Percentiles rank a stretch among this genome's conserved stretches.
Evolutionary conservation across 2,888 invertebrate genomes (phyloP).

Genomic region (Pristionchus fissidentatus): DNA sequence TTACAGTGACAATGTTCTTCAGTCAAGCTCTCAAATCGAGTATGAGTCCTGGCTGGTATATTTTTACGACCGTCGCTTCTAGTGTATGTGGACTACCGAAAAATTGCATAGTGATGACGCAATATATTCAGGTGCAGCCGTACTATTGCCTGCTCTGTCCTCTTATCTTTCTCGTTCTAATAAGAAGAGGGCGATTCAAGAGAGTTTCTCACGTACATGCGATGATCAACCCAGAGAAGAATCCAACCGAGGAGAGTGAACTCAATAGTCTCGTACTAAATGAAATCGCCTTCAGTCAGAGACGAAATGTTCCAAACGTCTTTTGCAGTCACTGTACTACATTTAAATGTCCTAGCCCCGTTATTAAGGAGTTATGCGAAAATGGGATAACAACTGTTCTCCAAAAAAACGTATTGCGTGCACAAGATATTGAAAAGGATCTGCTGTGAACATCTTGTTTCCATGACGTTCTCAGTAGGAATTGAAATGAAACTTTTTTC

Average conservation of each 20-base stretch:
- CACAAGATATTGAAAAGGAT: too few relatives aligned
- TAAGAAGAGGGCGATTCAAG: not conserved
- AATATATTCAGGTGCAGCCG: not conserved
- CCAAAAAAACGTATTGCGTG: too few relatives aligned
- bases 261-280: too few relatives aligned
- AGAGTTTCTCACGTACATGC: not conserved
- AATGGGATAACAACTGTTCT: too few relatives aligned
- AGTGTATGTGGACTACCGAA: not conserved
- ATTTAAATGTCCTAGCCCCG: too few relatives aligned
- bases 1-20: not conserved
- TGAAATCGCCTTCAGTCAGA: too few relatives aligned
- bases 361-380: too few relatives aligned
- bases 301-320: too few relatives aligned
- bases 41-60: not conserved
- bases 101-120: not conserved
- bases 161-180: conserved; percentile 13
- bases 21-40: not conserved
- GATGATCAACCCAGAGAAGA: not conserved
- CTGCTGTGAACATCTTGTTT: too few relatives aligned
- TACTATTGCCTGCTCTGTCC: conserved; percentile 10
- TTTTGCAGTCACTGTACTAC: too few relatives aligned
- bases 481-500: too few relatives aligned
- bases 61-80: not conserved
- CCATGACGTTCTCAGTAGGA: too few relatives aligned
- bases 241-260: not conserved